phyloP scores from a whole-genome alignment of 2,797 vertebrate genomes.

The Chelmon rostratus region DNA sequence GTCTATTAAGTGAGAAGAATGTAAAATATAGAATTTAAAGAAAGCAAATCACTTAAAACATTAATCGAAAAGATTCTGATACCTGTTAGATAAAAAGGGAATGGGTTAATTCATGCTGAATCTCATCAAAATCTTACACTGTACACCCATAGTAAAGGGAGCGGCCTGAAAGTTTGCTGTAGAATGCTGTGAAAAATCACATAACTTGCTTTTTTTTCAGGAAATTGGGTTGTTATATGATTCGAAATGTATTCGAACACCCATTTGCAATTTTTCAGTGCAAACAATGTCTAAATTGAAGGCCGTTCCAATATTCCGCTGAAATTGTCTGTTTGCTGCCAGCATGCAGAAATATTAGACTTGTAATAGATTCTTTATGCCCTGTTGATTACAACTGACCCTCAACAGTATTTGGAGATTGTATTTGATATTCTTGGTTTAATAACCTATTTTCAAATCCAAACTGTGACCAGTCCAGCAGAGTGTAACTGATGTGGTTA shows the following conservation, averaged over 20 bases:
- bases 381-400: conserved; percentile 16
- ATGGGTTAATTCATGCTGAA: conserved; percentile 3
- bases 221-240: neutral
- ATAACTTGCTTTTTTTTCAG: conserved; percentile 10
- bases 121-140: neutral
- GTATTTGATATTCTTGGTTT: conserved; percentile 29
- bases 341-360: conserved; percentile 4
- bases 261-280: conserved; percentile 6
- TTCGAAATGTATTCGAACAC: conserved; percentile 5
- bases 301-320: conserved; percentile 8
- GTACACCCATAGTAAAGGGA: neutral
- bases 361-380: conserved; percentile 8
- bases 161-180: neutral
- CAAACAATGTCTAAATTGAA: conserved; percentile 15
- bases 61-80: neutral
- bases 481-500: neutral
- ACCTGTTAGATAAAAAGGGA: neutral
- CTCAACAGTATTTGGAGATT: conserved; percentile 18
- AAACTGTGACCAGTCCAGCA: conserved; percentile 11
- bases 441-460: conserved; percentile 20
- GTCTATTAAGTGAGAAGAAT: conserved; percentile 7
- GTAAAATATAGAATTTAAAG: neutral
- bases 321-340: conserved; percentile 11
- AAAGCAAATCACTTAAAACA: neutral
- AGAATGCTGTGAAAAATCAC: neutral